Percentiles rank a stretch among this genome's conserved stretches.
Conservation (phyloP, 1,140 invertebrate genomes). For the Cotesia typhae region DNA sequence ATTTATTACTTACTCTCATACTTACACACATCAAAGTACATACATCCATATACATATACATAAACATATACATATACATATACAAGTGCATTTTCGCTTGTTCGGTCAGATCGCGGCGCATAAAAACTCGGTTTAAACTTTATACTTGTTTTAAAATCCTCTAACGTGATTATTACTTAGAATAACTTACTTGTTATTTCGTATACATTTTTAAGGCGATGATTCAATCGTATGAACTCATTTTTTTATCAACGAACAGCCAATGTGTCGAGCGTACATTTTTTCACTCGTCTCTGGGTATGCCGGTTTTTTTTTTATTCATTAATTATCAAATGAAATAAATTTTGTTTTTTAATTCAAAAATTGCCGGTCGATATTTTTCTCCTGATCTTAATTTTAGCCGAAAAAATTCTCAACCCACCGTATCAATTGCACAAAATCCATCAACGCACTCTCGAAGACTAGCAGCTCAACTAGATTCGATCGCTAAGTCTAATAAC, state of each 20-base stretch:
- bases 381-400: neutral
- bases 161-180: slow-evolving; percentile 67
- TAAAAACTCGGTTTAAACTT: slow-evolving; percentile 57
- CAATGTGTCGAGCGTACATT: slow-evolving; percentile 48
- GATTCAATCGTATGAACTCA: slow-evolving; percentile 67
- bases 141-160: slow-evolving; percentile 51
- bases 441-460: slow-evolving; percentile 31
- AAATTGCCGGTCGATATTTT: neutral
- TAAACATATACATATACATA: slow-evolving; percentile 7
- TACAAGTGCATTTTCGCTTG: slow-evolving; percentile 32
- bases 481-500: slow-evolving; percentile 27
- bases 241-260: slow-evolving; percentile 60
- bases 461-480: slow-evolving; percentile 36
- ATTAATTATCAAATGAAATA: slow-evolving; percentile 1
- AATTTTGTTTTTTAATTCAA: no score
- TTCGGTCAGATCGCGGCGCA: slow-evolving; percentile 57
- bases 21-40: slow-evolving; percentile 22
- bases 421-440: slow-evolving; percentile 36
- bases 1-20: slow-evolving; percentile 30
- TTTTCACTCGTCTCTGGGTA: neutral
- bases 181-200: slow-evolving; percentile 66
- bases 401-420: neutral
- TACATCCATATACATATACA: slow-evolving; percentile 19
- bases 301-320: neutral
- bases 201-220: slow-evolving; percentile 69